Conservation (phyloP, 2,113 vertebrate genomes). For the Diphyllodes magnificus region DNA sequence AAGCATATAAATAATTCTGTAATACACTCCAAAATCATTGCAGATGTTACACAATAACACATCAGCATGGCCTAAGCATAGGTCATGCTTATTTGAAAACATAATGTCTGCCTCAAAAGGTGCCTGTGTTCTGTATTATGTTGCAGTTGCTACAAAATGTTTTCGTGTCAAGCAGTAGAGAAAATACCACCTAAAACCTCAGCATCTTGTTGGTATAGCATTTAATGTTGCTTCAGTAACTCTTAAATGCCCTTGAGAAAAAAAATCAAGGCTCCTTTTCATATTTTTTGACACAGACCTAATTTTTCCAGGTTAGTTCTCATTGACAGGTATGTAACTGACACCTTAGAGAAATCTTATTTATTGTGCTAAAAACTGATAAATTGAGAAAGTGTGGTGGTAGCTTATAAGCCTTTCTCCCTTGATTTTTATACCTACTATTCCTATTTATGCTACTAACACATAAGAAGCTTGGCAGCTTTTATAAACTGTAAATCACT, state of each 20-base stretch:
- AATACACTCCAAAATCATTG: not conserved
- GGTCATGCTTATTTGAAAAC: not conserved
- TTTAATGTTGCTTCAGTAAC: not conserved
- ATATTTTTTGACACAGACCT: not conserved
- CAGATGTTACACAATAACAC: not conserved
- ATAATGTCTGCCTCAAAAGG: not conserved
- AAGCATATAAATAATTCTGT: not conserved
- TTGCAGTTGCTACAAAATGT: not conserved
- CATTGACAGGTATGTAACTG: not conserved
- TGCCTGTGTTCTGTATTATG: not conserved
- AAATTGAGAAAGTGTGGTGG: not conserved
- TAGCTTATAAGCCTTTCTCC: not conserved
- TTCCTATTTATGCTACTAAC: not conserved
- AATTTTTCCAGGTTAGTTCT: not conserved
- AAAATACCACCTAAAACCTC: not conserved
- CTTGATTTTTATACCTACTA: not conserved
- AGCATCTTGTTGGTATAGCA: not conserved
- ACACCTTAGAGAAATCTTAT: not conserved
- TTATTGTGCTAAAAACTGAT: not conserved
- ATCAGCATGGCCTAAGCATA: not conserved
- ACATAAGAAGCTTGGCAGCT: not conserved
- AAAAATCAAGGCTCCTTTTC: not conserved
- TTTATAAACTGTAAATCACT: not conserved
- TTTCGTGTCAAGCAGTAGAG: not conserved
- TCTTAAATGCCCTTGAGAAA: not conserved